These are phyloP conservation scores for Ruditapes philippinarum DNA, from an alignment of 1,140 invertebrate genomes.

Conservation along the genomic window DNA sequence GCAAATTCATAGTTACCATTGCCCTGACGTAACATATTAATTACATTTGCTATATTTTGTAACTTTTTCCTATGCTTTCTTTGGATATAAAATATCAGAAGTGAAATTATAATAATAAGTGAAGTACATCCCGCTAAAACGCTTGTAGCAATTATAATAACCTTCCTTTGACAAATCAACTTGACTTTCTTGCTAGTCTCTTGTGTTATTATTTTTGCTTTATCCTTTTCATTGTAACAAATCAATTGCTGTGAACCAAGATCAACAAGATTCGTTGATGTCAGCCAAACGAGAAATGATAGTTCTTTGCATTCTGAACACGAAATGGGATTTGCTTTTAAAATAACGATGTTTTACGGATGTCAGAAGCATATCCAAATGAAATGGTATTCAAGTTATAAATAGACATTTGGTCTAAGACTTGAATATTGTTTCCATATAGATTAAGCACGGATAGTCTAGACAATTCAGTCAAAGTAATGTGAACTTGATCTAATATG, in stretches of 20 bases:
- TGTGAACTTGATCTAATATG: not conserved
- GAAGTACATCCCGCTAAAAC: not conserved
- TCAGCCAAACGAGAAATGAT: not conserved
- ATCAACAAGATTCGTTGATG: not conserved
- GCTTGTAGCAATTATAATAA: not conserved
- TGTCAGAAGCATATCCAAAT: not conserved
- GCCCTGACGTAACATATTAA: not conserved
- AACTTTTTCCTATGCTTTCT: not conserved
- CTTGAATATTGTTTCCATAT: not conserved
- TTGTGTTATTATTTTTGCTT: not conserved
- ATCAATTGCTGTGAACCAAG: not conserved
- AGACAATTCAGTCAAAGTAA: not conserved
- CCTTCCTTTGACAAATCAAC: not conserved
- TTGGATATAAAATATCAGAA: not conserved
- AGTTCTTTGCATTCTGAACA: not conserved
- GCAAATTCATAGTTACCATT: not conserved
- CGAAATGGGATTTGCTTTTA: not conserved
- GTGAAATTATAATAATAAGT: not conserved
- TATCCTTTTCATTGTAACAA: not conserved
- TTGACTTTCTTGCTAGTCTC: not conserved
- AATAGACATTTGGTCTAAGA: not conserved
- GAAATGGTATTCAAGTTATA: not conserved
- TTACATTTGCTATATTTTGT: not conserved
- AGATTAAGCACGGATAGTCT: not conserved
- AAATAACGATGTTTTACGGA: not conserved